Evolutionary conservation across 2,888 invertebrate species (phyloP), one percentile per base, ranked within the genome.

Genomic region (Anthrax anthrax): DNA sequence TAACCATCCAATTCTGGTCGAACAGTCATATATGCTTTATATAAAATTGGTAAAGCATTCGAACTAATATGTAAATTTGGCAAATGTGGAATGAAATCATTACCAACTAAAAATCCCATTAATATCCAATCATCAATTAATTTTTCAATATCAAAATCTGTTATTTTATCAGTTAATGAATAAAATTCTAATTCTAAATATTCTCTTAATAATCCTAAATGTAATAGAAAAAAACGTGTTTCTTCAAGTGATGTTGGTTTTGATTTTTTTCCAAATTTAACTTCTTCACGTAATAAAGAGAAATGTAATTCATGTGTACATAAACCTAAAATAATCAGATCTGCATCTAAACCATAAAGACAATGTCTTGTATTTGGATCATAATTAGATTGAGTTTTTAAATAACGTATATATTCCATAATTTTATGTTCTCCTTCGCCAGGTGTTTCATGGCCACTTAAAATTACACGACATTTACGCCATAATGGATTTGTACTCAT

Each of bases 361-460:
- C 97, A 98, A 67, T 98, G 97, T 17, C 94, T 72, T 1, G 92
- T 95, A 64, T 94, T 86, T 0, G 86, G 81, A 65, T 96, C 82
- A 62, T 92, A 92, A 50, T 78, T 81, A 0, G 84, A 79, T 62
- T 84, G 81, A 0, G 89, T 77, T 57, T 89, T 84, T 59, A 89
- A 75, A 69, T 80, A 86, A 3, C 97, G 76, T 55, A 98, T 96
- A 62, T 91, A 97, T 66, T 97, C 97, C 96, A 97, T 96, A 51
- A 97, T 92, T 70, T 97, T 97, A 63, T 95, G 95, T 66, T 96
- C 95, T 1, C 95, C 97, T 72, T 97, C 97, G 1, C 97, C 97
- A 2, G 96, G 95, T 2, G 89, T 83, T 84, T 94, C 87, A 68
- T 94, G 92, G 3, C 96, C 95, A 16, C 94, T 94, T 9, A 95